Evolutionary conservation across 2,888 invertebrate species (phyloP), one percentile per base, ranked within the genome.

Genomic region (Mythimna ferrago): DNA sequence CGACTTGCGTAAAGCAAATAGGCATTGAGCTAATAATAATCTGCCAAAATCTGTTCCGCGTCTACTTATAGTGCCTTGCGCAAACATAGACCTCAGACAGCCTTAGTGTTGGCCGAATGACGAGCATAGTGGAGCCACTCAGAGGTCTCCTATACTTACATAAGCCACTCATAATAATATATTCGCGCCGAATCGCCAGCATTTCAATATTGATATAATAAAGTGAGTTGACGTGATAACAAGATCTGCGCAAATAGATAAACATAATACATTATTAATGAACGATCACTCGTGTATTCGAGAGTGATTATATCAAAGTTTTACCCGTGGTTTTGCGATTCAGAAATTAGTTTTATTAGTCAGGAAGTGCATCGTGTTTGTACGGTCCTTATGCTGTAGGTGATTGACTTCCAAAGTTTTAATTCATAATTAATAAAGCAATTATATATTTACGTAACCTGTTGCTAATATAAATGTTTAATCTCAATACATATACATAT

Each of bases 181-280:
- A 84, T 81, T 78, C 75, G 66, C 72, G 63, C 56, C 74, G 35
- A 76, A 81, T 48, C 69, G 54, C 48, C 61, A 66, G 65, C 66
- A 81, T 89, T 88, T 87, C 77, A 88, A 91, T 91, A 89, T 90
- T 89, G 83, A 89, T 88, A 84, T 85, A 89, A 89, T 89, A 89
- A 88, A 87, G 86, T 85, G 80, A 83, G 76, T 58, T 74, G 82
- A 73, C 73, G 75, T 84, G 84, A 83, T 84, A 84, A 84, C 86
- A 82, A 80, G 83, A 78, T 83, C 68, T 86, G 87, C 66, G 82
- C 89, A 85, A 87, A 87, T 82, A 87, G 41, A 80, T 83, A 88
- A 86, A 87, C 85, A 83, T 83, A 70, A 79, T 66, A 84, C 78
- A 84, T 85, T 83, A 81, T 84, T 76, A 85, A 87, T 87, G 84